Conservation (phyloP, 2,888 invertebrate genomes). For the Eupithecia exiguata region DNA sequence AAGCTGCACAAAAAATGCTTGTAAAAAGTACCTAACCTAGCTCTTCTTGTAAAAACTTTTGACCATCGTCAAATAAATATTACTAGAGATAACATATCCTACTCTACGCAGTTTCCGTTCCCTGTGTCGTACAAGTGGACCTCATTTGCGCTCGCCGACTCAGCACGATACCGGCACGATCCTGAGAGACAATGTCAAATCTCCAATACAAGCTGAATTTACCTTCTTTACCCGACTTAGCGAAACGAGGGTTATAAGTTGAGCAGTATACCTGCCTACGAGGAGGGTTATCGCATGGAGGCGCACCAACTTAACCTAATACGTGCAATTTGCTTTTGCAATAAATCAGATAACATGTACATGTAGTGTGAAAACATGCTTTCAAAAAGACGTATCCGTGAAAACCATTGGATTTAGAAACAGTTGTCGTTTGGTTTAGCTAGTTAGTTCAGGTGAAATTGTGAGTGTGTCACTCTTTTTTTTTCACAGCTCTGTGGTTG, state of each 20-base stretch:
- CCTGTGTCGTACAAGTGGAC: constrained; percentile 7
- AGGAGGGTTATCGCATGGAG: background rate
- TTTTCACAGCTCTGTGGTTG: too few species aligned
- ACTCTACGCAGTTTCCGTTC: background rate
- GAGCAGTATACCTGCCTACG: background rate
- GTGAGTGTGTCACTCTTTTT: too few species aligned
- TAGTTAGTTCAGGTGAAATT: too few species aligned
- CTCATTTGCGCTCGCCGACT: constrained; percentile 12
- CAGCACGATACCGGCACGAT: constrained; percentile 9
- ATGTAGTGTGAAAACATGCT: too few species aligned
- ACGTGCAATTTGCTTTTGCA: too few species aligned
- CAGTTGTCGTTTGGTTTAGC: too few species aligned
- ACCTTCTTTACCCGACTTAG: background rate
- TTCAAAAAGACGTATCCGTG: too few species aligned
- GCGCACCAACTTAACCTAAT: background rate
- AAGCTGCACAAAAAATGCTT: too few species aligned
- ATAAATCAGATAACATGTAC: too few species aligned
- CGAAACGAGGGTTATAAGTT: background rate
- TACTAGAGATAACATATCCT: background rate
- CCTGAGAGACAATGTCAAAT: background rate
- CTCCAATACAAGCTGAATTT: background rate
- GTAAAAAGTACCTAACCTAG: background rate
- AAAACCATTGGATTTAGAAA: too few species aligned
- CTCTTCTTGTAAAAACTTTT: background rate
- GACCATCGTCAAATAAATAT: background rate